These are phyloP conservation scores for Conomelus anceps DNA, from an alignment of 2,888 invertebrate species.

Conservation along the genomic window DNA sequence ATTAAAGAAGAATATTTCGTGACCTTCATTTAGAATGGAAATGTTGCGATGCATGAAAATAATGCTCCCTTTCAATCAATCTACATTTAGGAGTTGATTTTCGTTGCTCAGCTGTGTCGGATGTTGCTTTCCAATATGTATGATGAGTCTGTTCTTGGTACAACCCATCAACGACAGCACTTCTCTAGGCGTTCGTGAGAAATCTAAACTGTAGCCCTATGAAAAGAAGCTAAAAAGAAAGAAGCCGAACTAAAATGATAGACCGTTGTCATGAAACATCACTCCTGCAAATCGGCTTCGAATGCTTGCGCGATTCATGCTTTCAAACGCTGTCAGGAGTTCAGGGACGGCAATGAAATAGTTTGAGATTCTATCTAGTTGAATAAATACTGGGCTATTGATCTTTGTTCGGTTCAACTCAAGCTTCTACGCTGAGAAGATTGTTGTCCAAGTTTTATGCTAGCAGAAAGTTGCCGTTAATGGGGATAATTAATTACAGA, in stretches of 20 bases:
- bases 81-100: background rate
- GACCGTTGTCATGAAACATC: background rate
- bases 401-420: background rate
- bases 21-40: background rate
- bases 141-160: background rate
- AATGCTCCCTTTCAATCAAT: background rate
- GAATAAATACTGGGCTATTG: background rate
- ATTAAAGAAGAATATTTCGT: background rate
- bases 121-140: background rate
- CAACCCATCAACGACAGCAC: background rate
- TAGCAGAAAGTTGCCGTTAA: background rate
- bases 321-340: background rate
- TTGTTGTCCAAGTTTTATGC: too few species aligned
- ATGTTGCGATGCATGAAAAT: background rate
- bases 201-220: background rate
- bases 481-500: background rate
- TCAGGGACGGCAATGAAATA: background rate
- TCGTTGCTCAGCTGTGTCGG: background rate
- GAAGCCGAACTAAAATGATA: background rate
- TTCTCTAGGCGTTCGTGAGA: background rate
- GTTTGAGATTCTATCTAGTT: background rate
- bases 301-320: background rate
- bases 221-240: background rate
- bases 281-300: too few species aligned
- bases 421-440: background rate